Conservation (phyloP, 2,797 vertebrate species). For the Liasis olivaceus region DNA sequence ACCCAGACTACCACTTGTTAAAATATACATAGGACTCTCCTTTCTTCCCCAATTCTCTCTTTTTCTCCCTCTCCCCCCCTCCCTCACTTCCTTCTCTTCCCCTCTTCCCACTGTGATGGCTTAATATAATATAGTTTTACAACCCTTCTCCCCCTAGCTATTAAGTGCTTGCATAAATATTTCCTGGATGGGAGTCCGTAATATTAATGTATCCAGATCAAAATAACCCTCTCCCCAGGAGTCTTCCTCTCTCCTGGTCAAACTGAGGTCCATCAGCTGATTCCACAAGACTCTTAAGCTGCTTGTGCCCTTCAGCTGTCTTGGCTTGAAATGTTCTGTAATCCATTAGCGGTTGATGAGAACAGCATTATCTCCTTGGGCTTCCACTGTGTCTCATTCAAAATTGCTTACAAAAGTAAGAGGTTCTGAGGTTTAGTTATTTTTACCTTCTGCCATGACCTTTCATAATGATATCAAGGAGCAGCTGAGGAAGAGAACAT, state of each 20-base stretch:
- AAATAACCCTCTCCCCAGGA: neutral
- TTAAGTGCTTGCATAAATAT: conserved; percentile 4
- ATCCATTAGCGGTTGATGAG: conserved; percentile 5
- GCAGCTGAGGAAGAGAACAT: neutral
- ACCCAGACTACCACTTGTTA: neutral
- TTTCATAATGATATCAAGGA: neutral
- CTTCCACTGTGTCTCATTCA: neutral
- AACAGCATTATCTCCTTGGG: neutral
- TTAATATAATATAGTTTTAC: neutral
- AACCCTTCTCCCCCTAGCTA: neutral
- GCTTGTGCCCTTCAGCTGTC: neutral
- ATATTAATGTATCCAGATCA: neutral
- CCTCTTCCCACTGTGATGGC: neutral
- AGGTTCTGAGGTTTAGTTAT: fast-evolving
- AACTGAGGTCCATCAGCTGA: fast-evolving
- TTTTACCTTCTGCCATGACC: neutral
- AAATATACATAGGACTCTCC: neutral
- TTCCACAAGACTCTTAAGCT: neutral
- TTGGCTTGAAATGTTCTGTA: neutral
- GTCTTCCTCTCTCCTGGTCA: neutral
- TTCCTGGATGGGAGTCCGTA: neutral
- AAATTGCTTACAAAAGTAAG: neutral
- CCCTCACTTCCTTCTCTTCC: neutral
- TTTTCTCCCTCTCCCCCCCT: too few species aligned
- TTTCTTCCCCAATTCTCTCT: too few species aligned